Evolutionary conservation across 1,140 invertebrate species (phyloP).

Genomic region (Pseudobourletiella spinata): DNA sequence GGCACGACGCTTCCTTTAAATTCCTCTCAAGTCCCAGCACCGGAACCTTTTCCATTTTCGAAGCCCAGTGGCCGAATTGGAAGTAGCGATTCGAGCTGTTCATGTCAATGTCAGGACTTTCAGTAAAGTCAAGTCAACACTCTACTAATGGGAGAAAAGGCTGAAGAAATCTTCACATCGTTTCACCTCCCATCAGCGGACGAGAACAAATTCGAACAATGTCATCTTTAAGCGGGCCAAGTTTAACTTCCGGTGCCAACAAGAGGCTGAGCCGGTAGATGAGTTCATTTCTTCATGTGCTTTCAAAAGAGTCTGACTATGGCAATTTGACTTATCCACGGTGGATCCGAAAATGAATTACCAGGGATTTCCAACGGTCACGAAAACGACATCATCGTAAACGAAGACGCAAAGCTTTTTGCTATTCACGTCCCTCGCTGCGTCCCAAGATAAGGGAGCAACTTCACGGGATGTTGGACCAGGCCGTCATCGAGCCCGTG

Average conservation of each 20-base stretch:
- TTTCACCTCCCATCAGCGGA: too few species aligned
- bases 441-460: constrained; percentile 17
- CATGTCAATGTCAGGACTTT: background rate
- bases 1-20: too few species aligned
- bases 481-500: constrained; percentile 38
- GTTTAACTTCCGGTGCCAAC: constrained; percentile 23
- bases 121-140: background rate
- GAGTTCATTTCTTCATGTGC: constrained; percentile 23
- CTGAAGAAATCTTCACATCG: constrained; percentile 14
- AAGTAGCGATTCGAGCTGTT: background rate
- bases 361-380: too few species aligned
- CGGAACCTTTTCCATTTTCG: too few species aligned
- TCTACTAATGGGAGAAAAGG: background rate
- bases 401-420: constrained; percentile 11
- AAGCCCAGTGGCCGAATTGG: too few species aligned
- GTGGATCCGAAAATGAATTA: constrained; percentile 14
- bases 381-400: too few species aligned
- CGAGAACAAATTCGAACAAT: constrained; percentile 21
- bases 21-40: too few species aligned
- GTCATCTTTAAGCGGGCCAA: constrained; percentile 21
- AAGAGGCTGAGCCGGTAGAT: too few species aligned
- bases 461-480: constrained; percentile 26
- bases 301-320: constrained; percentile 9
- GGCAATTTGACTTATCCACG: background rate
- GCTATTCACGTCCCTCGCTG: constrained; percentile 14